A percentile compares a stretch with the other conserved stretches of the same genome.
Evolutionary conservation across 1,140 invertebrate genomes (phyloP).

Genomic region (Aphelinus atriplicis): DNA sequence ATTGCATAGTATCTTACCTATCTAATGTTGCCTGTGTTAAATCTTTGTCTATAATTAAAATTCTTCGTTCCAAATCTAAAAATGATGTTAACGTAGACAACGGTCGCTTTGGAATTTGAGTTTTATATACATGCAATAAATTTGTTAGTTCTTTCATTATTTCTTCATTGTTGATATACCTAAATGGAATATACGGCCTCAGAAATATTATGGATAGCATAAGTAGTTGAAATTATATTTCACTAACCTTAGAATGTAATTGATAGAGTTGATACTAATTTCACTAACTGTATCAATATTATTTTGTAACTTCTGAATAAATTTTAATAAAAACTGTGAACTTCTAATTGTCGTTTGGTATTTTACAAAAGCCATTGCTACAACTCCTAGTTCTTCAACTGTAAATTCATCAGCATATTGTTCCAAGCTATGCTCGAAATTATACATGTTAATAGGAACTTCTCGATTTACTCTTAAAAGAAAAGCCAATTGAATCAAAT

Average conservation of each 20-base stretch:
- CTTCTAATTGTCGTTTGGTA: constrained; percentile 67
- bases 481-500: constrained; percentile 69
- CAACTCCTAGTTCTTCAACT: constrained; percentile 68
- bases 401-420: constrained; percentile 61
- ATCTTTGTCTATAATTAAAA: constrained; percentile 58
- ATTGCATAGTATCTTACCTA: constrained; percentile 48
- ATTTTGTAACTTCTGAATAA: constrained; percentile 59
- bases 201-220: constrained; percentile 7
- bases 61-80: constrained; percentile 62
- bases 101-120: constrained; percentile 50
- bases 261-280: constrained; percentile 64
- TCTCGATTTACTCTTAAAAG: constrained; percentile 63
- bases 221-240: constrained; percentile 19
- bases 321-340: constrained; percentile 54
- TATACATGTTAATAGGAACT: constrained; percentile 64
- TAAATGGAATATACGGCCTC: background rate
- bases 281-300: constrained; percentile 63
- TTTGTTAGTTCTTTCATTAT: constrained; percentile 5
- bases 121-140: constrained; percentile 29
- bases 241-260: constrained; percentile 66
- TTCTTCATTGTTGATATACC: constrained; percentile 32
- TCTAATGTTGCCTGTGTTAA: constrained; percentile 56
- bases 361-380: constrained; percentile 73
- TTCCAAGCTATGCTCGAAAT: constrained; percentile 66
- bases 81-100: constrained; percentile 65